phyloP scores from a whole-genome alignment of 2,797 vertebrate species.

The Sphaeramia orbicularis region DNA sequence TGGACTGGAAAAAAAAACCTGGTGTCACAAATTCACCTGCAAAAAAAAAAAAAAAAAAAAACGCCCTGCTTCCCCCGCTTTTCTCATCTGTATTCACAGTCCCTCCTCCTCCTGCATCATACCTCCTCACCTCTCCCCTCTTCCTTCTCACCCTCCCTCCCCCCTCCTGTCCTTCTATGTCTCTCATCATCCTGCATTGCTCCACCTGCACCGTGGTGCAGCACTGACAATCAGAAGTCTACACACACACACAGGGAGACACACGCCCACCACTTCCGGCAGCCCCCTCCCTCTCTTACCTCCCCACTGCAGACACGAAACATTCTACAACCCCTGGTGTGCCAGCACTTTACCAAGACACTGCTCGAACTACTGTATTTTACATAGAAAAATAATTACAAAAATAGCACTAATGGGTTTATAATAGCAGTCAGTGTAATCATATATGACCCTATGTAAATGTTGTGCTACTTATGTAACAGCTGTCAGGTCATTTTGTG shows the following conservation, averaged over 20 bases:
- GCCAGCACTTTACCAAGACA: constrained; percentile 61
- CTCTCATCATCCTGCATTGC: constrained; percentile 79
- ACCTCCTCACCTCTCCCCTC: constrained; percentile 59
- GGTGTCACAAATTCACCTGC: constrained; percentile 85
- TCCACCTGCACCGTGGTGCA: constrained; percentile 82
- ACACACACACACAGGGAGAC: constrained; percentile 70
- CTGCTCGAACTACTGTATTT: constrained; percentile 14
- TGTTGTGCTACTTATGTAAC: neutral
- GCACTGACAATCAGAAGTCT: constrained; percentile 74
- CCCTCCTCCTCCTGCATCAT: constrained; percentile 74
- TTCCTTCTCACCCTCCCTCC: constrained; percentile 38
- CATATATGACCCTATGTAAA: neutral
- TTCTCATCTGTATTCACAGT: constrained; percentile 84
- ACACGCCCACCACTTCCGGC: constrained; percentile 81
- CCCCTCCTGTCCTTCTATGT: constrained; percentile 70
- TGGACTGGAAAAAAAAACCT: constrained; percentile 79
- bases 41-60: constrained; percentile 30
- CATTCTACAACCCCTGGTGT: constrained; percentile 75
- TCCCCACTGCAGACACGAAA: constrained; percentile 80
- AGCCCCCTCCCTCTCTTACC: constrained; percentile 62
- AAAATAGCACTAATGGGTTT: neutral
- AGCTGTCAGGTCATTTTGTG: neutral
- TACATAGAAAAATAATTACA: neutral
- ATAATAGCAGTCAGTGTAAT: neutral
- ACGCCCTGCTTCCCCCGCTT: constrained; percentile 75